Evolutionary conservation across 2,888 invertebrate genomes (phyloP).

Genomic region (Abrostola triplasia): DNA sequence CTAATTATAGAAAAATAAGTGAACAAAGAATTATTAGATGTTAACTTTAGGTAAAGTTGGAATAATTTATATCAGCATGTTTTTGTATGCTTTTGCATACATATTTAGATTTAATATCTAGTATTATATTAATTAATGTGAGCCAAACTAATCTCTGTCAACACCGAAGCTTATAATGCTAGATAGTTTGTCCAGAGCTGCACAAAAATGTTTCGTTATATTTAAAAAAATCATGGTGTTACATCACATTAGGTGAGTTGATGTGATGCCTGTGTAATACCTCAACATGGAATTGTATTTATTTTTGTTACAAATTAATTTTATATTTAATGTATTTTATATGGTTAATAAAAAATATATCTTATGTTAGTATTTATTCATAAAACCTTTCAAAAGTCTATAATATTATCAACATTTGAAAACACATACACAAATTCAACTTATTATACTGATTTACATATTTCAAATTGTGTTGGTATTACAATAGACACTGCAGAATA

Average conservation of each 20-base stretch:
- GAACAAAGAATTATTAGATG: conserved; percentile 19
- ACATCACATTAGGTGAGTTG: conserved; percentile 18
- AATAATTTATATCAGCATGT: conserved; percentile 13
- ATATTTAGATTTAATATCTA: conserved; percentile 19
- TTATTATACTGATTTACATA: no score
- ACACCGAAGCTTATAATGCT: conserved; percentile 5
- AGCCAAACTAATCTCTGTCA: conserved; percentile 17
- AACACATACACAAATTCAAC: no score
- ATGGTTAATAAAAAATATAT: conserved; percentile 65
- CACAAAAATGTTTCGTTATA: conserved; percentile 13
- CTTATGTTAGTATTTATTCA: conserved; percentile 12
- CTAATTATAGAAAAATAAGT: conserved; percentile 15
- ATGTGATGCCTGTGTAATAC: conserved; percentile 51
- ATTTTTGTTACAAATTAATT: conserved; percentile 67
- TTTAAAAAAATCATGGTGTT: conserved; percentile 18
- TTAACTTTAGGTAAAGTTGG: conserved; percentile 9
- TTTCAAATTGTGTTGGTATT: no score
- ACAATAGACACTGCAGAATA: no score
- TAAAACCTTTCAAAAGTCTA: neutral
- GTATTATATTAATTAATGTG: conserved; percentile 8
- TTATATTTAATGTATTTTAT: conserved; percentile 65
- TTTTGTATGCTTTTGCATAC: conserved; percentile 22
- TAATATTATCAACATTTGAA: no score
- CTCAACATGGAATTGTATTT: conserved; percentile 69
- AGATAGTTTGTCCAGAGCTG: conserved; percentile 18